Evolutionary conservation across 1,140 invertebrate genomes (phyloP).

Genomic region (Cotesia vestalis): DNA sequence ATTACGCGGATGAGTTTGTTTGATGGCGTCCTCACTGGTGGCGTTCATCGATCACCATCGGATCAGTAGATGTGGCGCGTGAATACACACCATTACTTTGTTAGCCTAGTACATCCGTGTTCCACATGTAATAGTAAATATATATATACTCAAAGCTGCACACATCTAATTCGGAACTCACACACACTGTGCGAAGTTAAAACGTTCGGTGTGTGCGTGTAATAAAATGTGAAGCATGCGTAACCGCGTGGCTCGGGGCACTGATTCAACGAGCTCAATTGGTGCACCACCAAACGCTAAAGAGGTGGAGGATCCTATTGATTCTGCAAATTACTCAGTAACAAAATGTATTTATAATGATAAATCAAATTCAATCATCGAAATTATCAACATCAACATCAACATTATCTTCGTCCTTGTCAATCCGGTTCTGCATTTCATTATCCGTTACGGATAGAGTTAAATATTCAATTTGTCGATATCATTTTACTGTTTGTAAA

Average conservation of each 20-base stretch:
- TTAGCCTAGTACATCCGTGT: background rate
- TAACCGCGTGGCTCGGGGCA: conserved; percentile 63
- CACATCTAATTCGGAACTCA: background rate
- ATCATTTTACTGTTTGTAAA: too few species aligned
- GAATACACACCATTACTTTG: conserved; percentile 39
- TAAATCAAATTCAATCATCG: too few species aligned
- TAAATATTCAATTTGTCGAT: too few species aligned
- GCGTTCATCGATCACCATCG: conserved; percentile 56
- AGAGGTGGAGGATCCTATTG: conserved; percentile 56
- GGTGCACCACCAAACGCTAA: conserved; percentile 47
- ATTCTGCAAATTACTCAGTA: conserved; percentile 54
- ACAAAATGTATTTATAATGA: too few species aligned
- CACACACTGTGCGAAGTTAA: background rate
- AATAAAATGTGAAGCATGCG: conserved; percentile 42
- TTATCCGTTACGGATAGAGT: too few species aligned
- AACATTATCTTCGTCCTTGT: too few species aligned
- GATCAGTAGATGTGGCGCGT: conserved; percentile 43
- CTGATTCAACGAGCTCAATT: conserved; percentile 67
- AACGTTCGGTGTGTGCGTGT: background rate
- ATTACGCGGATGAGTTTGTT: conserved; percentile 66
- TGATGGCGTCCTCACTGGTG: conserved; percentile 51
- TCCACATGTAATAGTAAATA: background rate
- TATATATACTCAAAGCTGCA: background rate
- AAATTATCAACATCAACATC: too few species aligned
- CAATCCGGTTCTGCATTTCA: too few species aligned